Percentiles rank a stretch among this genome's conserved stretches.
Conservation (phyloP, 2,888 invertebrate genomes). For the Xylota segnis region DNA sequence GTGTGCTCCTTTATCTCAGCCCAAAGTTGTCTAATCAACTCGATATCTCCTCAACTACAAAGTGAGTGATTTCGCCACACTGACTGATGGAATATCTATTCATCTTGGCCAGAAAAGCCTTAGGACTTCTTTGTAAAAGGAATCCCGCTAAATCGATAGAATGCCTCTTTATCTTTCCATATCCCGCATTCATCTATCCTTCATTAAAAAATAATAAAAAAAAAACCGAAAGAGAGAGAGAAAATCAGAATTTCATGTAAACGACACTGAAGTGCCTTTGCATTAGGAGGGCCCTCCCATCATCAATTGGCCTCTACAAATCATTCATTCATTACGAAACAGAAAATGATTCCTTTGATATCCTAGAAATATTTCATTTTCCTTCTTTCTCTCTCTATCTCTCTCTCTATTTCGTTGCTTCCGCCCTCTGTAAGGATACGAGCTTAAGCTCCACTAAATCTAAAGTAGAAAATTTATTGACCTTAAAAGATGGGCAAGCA, state of each 20-base stretch:
- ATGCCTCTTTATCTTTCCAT: neutral
- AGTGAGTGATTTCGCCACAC: conserved; percentile 8
- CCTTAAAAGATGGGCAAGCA: conserved; percentile 51
- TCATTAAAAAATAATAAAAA: neutral
- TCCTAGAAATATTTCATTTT: conserved; percentile 17
- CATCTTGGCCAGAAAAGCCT: conserved; percentile 1
- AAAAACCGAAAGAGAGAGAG: neutral
- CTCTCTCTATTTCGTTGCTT: neutral
- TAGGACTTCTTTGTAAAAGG: neutral
- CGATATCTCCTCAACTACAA: neutral
- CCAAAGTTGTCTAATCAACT: conserved; percentile 20
- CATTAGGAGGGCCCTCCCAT: neutral
- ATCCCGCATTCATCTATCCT: neutral
- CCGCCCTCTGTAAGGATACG: conserved; percentile 8
- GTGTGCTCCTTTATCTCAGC: neutral
- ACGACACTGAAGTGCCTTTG: conserved; percentile 9
- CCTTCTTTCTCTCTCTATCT: no score
- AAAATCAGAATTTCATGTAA: conserved; percentile 20
- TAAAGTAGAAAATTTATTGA: conserved; percentile 46
- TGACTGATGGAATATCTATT: conserved; percentile 28
- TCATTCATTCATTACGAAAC: conserved; percentile 38
- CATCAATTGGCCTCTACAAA: conserved; percentile 15
- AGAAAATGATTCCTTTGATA: conserved; percentile 43
- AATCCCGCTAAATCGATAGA: conserved; percentile 13
- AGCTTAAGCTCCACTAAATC: conserved; percentile 53